Evolutionary conservation across 1,140 invertebrate genomes (phyloP).

Genomic region (Physella acuta): DNA sequence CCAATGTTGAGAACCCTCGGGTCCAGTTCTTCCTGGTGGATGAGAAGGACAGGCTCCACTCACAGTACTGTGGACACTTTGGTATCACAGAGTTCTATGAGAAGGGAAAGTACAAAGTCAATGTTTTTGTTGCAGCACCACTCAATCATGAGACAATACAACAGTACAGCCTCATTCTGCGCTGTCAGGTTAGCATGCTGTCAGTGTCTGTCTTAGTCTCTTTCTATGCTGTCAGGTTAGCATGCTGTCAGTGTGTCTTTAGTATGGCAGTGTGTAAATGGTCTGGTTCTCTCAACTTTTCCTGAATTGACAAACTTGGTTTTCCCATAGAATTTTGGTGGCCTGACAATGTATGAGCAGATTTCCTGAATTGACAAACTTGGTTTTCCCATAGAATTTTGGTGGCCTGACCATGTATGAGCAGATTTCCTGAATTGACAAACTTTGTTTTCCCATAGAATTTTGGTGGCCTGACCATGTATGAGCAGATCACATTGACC

Average conservation of each 20-base stretch:
- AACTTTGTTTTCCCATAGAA: conserved; percentile 36
- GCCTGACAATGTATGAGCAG: conserved; percentile 36
- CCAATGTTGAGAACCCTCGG: conserved; percentile 38
- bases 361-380: too few species aligned
- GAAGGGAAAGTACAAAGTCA: neutral
- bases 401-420: neutral
- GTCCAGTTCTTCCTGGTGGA: conserved; percentile 33
- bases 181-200: conserved; percentile 26
- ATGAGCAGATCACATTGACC: conserved; percentile 40
- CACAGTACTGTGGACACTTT: conserved; percentile 16
- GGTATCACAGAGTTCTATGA: conserved; percentile 13
- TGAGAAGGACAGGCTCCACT: neutral
- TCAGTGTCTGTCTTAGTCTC: too few species aligned
- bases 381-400: neutral
- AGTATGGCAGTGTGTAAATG: too few species aligned
- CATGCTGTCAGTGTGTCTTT: too few species aligned
- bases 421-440: neutral
- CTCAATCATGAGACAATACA: conserved; percentile 14
- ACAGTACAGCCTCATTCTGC: conserved; percentile 17
- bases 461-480: conserved; percentile 42
- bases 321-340: conserved; percentile 36
- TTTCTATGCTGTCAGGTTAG: conserved; percentile 27
- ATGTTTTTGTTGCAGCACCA: conserved; percentile 10
- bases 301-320: too few species aligned
- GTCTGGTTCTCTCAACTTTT: too few species aligned